Conservation (phyloP, 2,113 vertebrate species). For the Macaca mulatta region DNA sequence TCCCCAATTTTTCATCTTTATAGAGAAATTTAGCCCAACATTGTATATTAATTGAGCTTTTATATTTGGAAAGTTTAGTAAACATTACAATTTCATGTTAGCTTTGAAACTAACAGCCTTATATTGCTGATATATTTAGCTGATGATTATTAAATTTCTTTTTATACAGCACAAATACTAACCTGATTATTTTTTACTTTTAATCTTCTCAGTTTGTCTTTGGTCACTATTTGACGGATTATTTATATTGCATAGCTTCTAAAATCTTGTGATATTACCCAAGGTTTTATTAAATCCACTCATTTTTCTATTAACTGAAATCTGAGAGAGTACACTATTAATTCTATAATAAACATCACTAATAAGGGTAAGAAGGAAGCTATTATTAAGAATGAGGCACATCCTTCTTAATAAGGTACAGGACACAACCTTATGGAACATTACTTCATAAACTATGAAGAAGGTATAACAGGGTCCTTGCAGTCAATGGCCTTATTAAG, state of each 20-base stretch:
- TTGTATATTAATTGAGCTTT: not conserved
- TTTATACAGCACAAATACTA: not conserved
- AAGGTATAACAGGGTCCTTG: not conserved
- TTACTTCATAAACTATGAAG: not conserved
- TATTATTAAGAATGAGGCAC: not conserved
- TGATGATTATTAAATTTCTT: not conserved
- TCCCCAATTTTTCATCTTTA: not conserved
- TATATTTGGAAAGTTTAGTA: not conserved
- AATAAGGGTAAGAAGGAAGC: not conserved
- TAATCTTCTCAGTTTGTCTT: constrained; percentile 18
- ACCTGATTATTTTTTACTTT: not conserved
- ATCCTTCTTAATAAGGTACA: not conserved
- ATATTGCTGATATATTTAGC: not conserved
- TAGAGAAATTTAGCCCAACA: not conserved
- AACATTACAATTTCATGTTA: not conserved
- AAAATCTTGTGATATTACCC: not conserved
- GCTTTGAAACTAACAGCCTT: not conserved
- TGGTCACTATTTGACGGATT: not conserved
- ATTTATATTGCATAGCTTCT: not conserved
- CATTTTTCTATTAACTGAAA: not conserved
- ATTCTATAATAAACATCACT: not conserved
- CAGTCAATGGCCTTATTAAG: not conserved
- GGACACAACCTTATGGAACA: not conserved
- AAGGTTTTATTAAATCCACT: not conserved
- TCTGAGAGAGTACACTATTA: not conserved